Percentiles rank a stretch among this genome's conserved stretches.
phyloP scores from a whole-genome alignment of 1,140 invertebrate species.

The Metaphire vulgaris region DNA sequence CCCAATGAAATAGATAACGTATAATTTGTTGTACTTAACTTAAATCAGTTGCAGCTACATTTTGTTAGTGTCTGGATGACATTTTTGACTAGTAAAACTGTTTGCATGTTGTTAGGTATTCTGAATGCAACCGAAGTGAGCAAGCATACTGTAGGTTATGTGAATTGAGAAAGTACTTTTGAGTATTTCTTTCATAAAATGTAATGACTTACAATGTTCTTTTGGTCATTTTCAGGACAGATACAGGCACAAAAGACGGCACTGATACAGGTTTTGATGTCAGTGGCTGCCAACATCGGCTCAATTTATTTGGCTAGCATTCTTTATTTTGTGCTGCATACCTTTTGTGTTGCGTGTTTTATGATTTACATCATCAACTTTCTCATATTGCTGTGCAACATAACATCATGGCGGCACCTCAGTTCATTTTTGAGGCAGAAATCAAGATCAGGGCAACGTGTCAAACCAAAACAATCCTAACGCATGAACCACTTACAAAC shows the following conservation, averaged over 20 bases:
- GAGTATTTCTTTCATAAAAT: too few relatives aligned
- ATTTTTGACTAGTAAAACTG: constrained; percentile 3
- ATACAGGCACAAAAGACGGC: constrained; percentile 43
- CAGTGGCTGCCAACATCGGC: constrained; percentile 57
- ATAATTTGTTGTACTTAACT: too few relatives aligned
- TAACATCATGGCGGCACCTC: background rate
- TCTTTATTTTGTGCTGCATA: background rate
- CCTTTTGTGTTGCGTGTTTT: background rate
- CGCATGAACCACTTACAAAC: too few relatives aligned
- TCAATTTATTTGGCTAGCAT: background rate
- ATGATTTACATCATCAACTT: background rate
- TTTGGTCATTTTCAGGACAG: background rate
- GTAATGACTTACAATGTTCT: background rate
- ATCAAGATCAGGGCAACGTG: too few relatives aligned
- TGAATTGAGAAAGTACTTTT: too few relatives aligned
- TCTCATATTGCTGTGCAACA: background rate
- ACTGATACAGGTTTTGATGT: constrained; percentile 55
- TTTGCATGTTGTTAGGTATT: constrained; percentile 36
- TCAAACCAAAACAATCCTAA: too few relatives aligned
- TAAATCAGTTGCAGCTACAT: too few relatives aligned
- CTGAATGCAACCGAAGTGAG: constrained; percentile 58
- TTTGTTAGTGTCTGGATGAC: too few relatives aligned
- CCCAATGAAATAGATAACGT: too few relatives aligned
- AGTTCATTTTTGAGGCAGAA: background rate
- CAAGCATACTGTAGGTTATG: background rate